A percentile compares a stretch with the other conserved stretches of the same genome.
Conservation (phyloP, 2,888 invertebrate genomes). For the Syrista parreyssii region DNA sequence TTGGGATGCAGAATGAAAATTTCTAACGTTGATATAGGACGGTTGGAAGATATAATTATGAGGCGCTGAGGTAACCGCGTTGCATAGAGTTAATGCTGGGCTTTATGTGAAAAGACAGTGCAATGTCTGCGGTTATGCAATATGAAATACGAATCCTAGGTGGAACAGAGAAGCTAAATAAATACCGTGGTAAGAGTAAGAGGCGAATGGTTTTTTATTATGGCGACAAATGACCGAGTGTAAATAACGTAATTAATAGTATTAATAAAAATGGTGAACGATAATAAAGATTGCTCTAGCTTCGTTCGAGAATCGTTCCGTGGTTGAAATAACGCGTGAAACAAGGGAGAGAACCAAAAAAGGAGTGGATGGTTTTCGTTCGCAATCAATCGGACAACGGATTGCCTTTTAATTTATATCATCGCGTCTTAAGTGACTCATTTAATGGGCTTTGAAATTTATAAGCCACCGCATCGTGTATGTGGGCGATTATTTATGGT, state of each 20-base stretch:
- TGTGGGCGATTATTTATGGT: slow-evolving; percentile 52
- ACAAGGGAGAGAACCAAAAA: slow-evolving; percentile 13
- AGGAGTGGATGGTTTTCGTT: slow-evolving; percentile 12
- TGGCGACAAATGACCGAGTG: background rate
- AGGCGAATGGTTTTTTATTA: background rate
- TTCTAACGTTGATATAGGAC: background rate
- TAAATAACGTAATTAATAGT: background rate
- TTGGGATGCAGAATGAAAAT: background rate
- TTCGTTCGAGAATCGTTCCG: background rate
- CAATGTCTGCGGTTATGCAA: background rate
- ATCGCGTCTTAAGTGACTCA: slow-evolving; percentile 45
- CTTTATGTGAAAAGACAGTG: background rate
- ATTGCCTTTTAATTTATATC: slow-evolving; percentile 44
- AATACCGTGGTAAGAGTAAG: background rate
- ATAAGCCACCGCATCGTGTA: slow-evolving; percentile 15
- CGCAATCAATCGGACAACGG: slow-evolving; percentile 33
- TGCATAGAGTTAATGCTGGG: background rate
- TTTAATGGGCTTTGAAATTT: slow-evolving; percentile 40
- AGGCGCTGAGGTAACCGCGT: background rate
- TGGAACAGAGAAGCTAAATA: background rate
- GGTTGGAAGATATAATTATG: background rate
- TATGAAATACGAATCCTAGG: background rate
- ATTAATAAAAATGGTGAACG: background rate
- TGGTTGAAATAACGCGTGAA: background rate
- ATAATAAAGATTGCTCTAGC: background rate